These are phyloP conservation scores for Anabacerthia variegaticeps DNA, from an alignment of 2,797 vertebrate genomes.

Conservation along the genomic window DNA sequence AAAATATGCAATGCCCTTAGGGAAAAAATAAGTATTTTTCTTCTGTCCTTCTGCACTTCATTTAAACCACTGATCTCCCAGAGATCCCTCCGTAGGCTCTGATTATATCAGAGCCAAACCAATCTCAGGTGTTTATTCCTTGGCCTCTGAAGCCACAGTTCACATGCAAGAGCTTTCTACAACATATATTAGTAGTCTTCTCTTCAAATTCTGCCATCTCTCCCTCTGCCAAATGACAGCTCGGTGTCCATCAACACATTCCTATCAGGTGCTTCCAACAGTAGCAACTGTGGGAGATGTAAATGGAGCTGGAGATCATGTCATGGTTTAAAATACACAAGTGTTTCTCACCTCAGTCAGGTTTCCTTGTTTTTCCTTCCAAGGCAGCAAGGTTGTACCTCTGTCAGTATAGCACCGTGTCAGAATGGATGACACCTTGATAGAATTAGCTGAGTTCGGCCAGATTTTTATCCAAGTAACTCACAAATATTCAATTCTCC, in stretches of 20 bases:
- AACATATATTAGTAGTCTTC: background rate
- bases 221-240: background rate
- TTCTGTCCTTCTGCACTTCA: background rate
- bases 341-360: background rate
- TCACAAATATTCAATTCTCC: background rate
- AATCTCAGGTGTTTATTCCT: background rate
- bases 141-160: background rate
- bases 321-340: background rate
- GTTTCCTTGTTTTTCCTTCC: background rate
- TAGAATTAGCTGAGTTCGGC: background rate
- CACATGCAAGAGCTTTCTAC: background rate
- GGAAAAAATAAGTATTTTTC: background rate
- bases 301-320: background rate
- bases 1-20: background rate
- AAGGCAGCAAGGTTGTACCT: background rate
- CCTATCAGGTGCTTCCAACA: background rate
- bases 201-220: background rate
- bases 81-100: background rate
- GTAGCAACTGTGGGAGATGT: background rate
- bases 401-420: background rate
- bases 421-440: background rate
- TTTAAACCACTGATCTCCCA: background rate
- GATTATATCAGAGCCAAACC: background rate
- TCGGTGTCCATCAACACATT: background rate
- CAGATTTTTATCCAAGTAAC: background rate